Conservation (phyloP, 2,797 vertebrate genomes). For the Ispidina lecontei region DNA sequence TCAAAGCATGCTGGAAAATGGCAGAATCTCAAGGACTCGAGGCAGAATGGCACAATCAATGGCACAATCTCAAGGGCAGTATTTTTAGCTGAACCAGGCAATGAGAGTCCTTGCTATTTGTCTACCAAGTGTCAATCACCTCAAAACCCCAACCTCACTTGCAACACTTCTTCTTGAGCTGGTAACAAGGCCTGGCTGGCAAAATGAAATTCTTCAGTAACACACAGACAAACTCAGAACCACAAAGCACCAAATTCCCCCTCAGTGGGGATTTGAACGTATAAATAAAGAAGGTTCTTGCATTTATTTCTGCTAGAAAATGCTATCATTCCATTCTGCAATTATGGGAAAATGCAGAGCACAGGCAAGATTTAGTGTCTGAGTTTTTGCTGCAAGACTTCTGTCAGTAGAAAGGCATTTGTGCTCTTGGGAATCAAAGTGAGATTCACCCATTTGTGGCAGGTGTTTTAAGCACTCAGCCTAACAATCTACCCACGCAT, state of each 20-base stretch:
- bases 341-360: conserved; percentile 33
- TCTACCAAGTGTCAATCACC: conserved; percentile 17
- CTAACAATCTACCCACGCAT: conserved; percentile 51
- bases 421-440: conserved; percentile 49
- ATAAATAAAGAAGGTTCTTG: conserved; percentile 20
- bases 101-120: neutral
- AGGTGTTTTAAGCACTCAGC: conserved; percentile 60
- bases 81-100: conserved; percentile 18
- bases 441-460: conserved; percentile 59
- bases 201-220: conserved; percentile 47
- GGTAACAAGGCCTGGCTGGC: conserved; percentile 9
- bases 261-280: conserved; percentile 33
- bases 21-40: neutral
- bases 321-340: conserved; percentile 16
- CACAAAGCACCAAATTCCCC: conserved; percentile 15
- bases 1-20: neutral
- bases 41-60: neutral
- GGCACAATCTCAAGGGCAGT: neutral
- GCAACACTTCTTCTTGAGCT: neutral
- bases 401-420: conserved; percentile 49
- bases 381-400: conserved; percentile 18
- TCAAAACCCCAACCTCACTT: conserved; percentile 15
- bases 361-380: conserved; percentile 9
- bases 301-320: conserved; percentile 31
- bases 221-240: neutral